A percentile compares a stretch with the other conserved stretches of the same genome.
Evolutionary conservation across 1,140 invertebrate genomes (phyloP).

Genomic region (Ips typographus): DNA sequence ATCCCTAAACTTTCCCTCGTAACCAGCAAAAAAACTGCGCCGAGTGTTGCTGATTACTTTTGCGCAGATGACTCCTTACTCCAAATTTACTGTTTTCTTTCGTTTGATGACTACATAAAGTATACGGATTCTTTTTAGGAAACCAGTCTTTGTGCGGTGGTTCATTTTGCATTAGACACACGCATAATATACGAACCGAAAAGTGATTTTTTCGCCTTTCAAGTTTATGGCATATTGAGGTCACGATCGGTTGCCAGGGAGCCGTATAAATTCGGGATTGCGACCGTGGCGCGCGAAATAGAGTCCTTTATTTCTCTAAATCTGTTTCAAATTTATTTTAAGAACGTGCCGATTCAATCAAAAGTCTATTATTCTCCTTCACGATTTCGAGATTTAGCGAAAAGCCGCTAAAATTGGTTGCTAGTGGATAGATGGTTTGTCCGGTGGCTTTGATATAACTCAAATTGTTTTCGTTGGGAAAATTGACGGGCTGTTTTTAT

Average conservation of each 20-base stretch:
- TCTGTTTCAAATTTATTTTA: slow-evolving; percentile 32
- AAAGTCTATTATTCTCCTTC: slow-evolving; percentile 17
- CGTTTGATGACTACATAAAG: background rate
- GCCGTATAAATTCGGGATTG: slow-evolving; percentile 23
- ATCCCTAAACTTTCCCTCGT: too few relatives aligned
- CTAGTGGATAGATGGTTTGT: too few relatives aligned
- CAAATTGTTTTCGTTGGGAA: too few relatives aligned
- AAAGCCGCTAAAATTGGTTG: too few relatives aligned
- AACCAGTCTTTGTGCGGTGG: background rate
- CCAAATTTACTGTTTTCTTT: background rate
- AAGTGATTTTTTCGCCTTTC: slow-evolving; percentile 1
- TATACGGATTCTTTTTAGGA: background rate
- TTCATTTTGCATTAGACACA: background rate
- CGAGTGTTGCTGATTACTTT: background rate
- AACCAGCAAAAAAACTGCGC: background rate
- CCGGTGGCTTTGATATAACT: too few relatives aligned
- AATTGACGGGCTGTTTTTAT: too few relatives aligned
- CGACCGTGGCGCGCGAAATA: slow-evolving; percentile 21
- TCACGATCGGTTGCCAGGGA: slow-evolving; percentile 21
- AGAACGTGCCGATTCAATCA: slow-evolving; percentile 26
- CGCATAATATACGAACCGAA: background rate
- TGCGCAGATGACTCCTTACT: background rate
- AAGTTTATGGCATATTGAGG: slow-evolving; percentile 21
- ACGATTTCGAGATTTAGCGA: too few relatives aligned
- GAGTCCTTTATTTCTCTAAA: slow-evolving; percentile 29